Evolutionary conservation across 35 echinoderm and acorn worm genomes (phyloP), one percentile per base, ranked within the genome.

Genomic region (Holothuria glaberrima): DNA sequence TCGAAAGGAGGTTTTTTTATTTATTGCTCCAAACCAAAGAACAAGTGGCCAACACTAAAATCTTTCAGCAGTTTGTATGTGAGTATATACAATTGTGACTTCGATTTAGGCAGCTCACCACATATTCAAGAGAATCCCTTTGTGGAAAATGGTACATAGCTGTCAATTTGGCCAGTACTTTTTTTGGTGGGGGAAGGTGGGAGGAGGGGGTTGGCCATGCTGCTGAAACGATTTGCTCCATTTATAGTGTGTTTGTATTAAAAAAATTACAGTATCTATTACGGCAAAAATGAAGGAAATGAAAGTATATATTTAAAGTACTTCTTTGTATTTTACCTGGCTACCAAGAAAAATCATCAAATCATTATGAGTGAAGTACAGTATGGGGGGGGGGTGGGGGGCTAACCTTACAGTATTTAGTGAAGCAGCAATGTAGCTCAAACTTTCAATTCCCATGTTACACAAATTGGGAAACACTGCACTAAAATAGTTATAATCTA

Each of bases 31-130:
- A 35, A 17, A 48, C 68, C 84, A 28, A 66, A 76, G 24, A 30
- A 87, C 13, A 68, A 56, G 19, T 88, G 70, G 84, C 91, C 46
- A 68, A 32, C 48, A 27, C 54, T 92, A 9, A 75, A 78, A n/a
- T 79, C 86, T 46, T 86, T 88, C n/a, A 92, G 91, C 62, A 92
- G 91, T 88, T 54, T 92, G 10, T 80, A 69, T 12, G 91, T 92
- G 86, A 92, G 86, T 74, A 22, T 72, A 6, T 72, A 18, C 19
- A 28, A 70, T 26, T 27, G 26, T 14, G 16, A 29, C 18, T 6
- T 70, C 25, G 24, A 29, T 19, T 26, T 18, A n/a, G n/a, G 58
- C 0, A n/a, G 16, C n/a, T 61, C n/a, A n/a, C 26, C 32, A n/a
- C n/a, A n/a, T n/a, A n/a, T n/a, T n/a, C n/a, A n/a, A n/a, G n/a